A percentile compares a stretch with the other conserved stretches of the same genome.
These are phyloP conservation scores for Eupelmus urozonus DNA, from an alignment of 2,888 invertebrate species.

Conservation along the genomic window DNA sequence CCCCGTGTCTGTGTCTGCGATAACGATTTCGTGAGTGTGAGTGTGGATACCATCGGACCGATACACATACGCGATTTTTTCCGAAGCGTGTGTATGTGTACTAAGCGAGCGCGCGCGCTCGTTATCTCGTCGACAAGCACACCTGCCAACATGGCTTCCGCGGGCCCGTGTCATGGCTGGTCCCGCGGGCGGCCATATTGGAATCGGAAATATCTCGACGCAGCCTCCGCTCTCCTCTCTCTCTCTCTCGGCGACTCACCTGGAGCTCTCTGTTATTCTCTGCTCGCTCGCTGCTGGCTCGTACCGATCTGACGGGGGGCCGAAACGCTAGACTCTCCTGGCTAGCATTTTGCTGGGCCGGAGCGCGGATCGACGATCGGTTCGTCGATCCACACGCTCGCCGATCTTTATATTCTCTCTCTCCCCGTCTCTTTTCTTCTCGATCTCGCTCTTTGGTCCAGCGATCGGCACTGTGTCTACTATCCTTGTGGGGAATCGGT, in stretches of 20 bases:
- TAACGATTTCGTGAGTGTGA: too few relatives aligned
- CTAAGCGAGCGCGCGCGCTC: background rate
- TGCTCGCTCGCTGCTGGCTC: background rate
- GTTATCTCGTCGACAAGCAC: conserved; percentile 66
- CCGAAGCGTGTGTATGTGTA: too few relatives aligned
- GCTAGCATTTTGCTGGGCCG: background rate
- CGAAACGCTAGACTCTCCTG: conserved; percentile 1
- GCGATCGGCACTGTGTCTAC: background rate
- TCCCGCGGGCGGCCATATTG: conserved; percentile 75
- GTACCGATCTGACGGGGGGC: background rate
- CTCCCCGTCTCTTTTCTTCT: background rate
- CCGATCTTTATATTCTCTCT: background rate
- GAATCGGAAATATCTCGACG: conserved; percentile 66
- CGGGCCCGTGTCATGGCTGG: conserved; percentile 75
- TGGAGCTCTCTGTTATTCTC: background rate
- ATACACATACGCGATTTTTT: too few relatives aligned
- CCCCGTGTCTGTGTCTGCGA: too few relatives aligned
- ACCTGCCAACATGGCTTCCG: conserved; percentile 78
- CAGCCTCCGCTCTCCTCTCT: background rate
- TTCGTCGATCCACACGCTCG: conserved; percentile 35
- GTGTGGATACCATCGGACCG: too few relatives aligned
- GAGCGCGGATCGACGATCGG: conserved; percentile 38
- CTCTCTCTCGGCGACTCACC: conserved; percentile 3
- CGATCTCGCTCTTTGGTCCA: background rate
- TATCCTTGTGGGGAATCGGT: background rate